These are phyloP conservation scores for Dallia pectoralis DNA, from an alignment of 2,797 vertebrate genomes.

Conservation along the genomic window DNA sequence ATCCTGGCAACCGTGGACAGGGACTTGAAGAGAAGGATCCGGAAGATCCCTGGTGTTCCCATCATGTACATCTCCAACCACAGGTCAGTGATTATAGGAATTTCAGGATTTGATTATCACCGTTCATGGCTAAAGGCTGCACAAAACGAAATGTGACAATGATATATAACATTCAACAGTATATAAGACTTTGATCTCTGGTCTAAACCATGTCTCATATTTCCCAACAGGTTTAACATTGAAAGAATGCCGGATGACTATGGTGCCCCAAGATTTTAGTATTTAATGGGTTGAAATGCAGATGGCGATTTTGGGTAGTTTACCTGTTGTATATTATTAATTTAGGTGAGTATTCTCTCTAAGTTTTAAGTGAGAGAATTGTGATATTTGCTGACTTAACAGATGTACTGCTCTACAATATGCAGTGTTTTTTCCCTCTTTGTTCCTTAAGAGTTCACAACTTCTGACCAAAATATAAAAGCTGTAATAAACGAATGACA, in stretches of 20 bases:
- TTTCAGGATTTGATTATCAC: background rate
- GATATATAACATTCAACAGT: no score
- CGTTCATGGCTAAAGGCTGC: background rate
- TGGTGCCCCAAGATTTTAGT: constrained; percentile 90
- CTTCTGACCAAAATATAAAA: background rate
- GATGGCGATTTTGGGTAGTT: constrained; percentile 37
- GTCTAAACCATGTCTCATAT: background rate
- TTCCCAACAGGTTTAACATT: constrained; percentile 88
- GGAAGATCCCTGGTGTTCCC: constrained; percentile 96
- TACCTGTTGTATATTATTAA: constrained; percentile 30
- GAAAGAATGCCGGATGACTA: constrained; percentile 98
- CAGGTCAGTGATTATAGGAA: constrained; percentile 73
- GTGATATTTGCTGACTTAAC: background rate
- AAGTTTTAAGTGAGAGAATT: background rate
- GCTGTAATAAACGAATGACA: background rate
- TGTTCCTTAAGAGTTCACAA: background rate
- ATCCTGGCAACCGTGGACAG: constrained; percentile 97
- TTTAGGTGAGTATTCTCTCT: constrained; percentile 11
- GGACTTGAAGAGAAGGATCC: constrained; percentile 91
- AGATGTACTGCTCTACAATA: background rate
- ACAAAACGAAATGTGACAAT: no score
- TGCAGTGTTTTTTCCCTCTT: background rate
- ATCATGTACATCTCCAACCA: constrained; percentile 99
- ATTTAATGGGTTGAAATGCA: constrained; percentile 35
- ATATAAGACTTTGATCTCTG: background rate